Percentiles rank a stretch among this genome's conserved stretches.
Conservation (phyloP, 2,797 vertebrate species). For the Hydrophis major region DNA sequence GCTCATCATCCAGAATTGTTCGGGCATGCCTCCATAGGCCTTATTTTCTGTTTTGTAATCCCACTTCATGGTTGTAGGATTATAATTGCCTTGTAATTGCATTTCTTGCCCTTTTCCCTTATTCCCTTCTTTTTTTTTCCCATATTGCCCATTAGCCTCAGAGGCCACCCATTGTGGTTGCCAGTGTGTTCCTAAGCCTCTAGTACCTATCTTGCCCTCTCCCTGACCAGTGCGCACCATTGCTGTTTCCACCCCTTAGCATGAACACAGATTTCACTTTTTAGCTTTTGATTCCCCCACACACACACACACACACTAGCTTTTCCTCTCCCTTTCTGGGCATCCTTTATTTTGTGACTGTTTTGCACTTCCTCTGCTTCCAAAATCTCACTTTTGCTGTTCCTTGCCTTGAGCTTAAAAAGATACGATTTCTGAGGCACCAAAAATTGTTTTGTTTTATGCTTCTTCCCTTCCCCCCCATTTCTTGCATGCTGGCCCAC, state of each 20-base stretch:
- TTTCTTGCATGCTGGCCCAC: background rate
- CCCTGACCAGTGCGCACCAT: background rate
- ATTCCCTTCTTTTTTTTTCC: background rate
- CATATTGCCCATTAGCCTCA: background rate
- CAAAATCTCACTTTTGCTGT: background rate
- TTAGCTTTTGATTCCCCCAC: background rate
- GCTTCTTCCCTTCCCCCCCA: background rate
- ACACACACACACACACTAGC: background rate
- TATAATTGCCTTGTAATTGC: background rate
- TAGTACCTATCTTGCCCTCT: background rate
- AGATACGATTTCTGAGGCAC: background rate
- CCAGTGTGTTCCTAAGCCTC: background rate
- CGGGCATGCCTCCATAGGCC: background rate
- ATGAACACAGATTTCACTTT: background rate
- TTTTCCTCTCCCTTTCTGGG: background rate
- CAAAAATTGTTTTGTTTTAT: background rate
- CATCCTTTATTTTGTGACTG: background rate
- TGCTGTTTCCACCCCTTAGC: background rate
- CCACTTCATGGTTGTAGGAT: background rate
- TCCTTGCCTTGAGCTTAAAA: background rate
- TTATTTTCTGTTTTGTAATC: background rate
- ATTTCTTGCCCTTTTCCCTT: background rate
- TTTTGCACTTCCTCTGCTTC: background rate
- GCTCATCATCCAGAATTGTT: background rate
- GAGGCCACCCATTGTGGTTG: background rate